Base-by-base conservation (phyloP, 2,888 invertebrate genomes). In the Drepanosiphum platanoidis region DNA sequence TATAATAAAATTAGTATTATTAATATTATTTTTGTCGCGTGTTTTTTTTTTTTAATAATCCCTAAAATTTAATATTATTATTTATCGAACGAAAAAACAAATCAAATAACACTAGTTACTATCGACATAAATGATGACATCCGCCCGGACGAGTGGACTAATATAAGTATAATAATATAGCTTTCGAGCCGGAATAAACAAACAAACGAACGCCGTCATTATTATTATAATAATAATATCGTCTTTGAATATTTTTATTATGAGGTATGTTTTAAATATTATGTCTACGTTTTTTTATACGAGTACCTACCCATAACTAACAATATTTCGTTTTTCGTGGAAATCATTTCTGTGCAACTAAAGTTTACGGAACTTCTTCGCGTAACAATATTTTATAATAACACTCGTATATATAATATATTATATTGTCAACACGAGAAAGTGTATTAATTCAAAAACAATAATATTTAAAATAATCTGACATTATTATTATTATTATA, bases 381-480 rank as follows among this genome's bases (percentile, higher is more conserved):
- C 8, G 42, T 22, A n/a, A 22, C n/a, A n/a, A n/a, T n/a, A n/a
- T n/a, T 79, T 66, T 70, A 8, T 52, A 64, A 42, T 58, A 32
- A 30, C n/a, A 22, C 8, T 18, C 39, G 30, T 64, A 30, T 52
- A 52, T 22, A 22, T 4, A 52, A 18, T 18, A 52, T 7, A 27
- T 34, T 27, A 32, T 34, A 22, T 5, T 68, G 68, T 66, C 46
- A 3, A 8, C 27, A 36, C 0, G 52, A 42, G 42, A 58, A 34
- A 34, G 27, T 11, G 27, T 13, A 27, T 64, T 70, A 36, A 52
- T 70, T 18, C 58, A 34, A 70, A 70, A 70, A 80, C 70, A 70
- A 80, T 52, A 70, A 70, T 80, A 70, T 80, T 70, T 80, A 18
- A 70, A 77, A 52, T 71, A 71, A 81, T 71, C 22, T 81, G 58